These are phyloP conservation scores for Danaus chrysippus DNA, from an alignment of 2,888 invertebrate species.

Conservation along the genomic window DNA sequence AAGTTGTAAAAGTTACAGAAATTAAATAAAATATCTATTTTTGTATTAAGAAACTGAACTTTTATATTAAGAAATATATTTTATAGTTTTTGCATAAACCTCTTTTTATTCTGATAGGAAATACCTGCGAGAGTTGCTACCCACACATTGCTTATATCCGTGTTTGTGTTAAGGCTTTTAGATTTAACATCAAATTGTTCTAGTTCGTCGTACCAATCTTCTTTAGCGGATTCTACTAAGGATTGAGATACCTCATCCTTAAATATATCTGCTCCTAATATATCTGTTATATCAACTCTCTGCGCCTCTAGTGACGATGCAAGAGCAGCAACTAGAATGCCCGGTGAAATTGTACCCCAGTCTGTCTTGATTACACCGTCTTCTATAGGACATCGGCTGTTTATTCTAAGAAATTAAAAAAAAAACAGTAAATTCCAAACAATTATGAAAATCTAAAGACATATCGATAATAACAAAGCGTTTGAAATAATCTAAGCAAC, in stretches of 20 bases:
- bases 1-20: too few species aligned
- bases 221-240: constrained; percentile 53
- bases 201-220: constrained; percentile 61
- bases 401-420: constrained; percentile 44
- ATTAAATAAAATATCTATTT: neutral
- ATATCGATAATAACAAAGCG: too few species aligned
- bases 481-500: too few species aligned
- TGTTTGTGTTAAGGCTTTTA: constrained; percentile 23
- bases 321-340: constrained; percentile 79
- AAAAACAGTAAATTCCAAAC: neutral
- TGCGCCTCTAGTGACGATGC: constrained; percentile 81
- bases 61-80: too few species aligned
- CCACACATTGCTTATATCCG: constrained; percentile 78
- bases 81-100: too few species aligned
- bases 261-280: constrained; percentile 62
- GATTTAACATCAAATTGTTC: constrained; percentile 45
- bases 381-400: constrained; percentile 81
- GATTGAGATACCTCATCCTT: constrained; percentile 63
- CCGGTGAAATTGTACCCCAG: constrained; percentile 81
- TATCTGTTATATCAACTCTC: constrained; percentile 69
- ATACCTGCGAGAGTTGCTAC: constrained; percentile 81
- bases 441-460: neutral
- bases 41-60: too few species aligned
- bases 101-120: neutral
- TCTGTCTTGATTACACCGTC: constrained; percentile 81